Evolutionary conservation across 1,140 invertebrate species (phyloP).

Genomic region (Ladona fulva): DNA sequence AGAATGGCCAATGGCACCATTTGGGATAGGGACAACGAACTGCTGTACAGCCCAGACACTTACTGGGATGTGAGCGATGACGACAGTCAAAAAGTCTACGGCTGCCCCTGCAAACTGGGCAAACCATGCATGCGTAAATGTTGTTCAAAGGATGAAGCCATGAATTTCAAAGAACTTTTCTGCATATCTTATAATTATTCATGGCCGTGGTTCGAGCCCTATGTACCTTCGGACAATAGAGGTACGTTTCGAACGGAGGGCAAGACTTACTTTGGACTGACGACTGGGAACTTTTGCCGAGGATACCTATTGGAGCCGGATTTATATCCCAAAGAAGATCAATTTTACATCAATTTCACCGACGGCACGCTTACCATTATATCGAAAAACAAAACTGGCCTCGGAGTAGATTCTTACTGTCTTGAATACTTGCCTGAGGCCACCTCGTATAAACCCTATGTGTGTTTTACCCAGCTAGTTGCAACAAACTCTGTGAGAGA

Average conservation of each 20-base stretch:
- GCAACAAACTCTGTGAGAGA: too few relatives aligned
- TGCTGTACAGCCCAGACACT: not conserved
- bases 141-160: not conserved
- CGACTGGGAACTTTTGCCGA: not conserved
- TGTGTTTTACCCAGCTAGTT: constrained; percentile 2
- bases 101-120: not conserved
- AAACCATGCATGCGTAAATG: not conserved
- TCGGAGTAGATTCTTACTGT: not conserved
- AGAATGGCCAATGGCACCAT: not conserved
- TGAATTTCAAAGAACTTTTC: not conserved
- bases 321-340: not conserved
- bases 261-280: not conserved
- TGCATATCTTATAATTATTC: not conserved
- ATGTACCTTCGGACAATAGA: not conserved
- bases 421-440: not conserved
- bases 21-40: not conserved
- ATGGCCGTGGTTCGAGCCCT: not conserved
- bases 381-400: not conserved
- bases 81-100: not conserved
- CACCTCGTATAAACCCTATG: not conserved
- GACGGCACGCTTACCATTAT: not conserved
- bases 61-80: not conserved
- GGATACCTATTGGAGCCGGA: not conserved
- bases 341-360: not conserved
- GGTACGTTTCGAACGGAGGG: not conserved